Conservation (phyloP, 2,113 vertebrate genomes). For the Montifringilla adamsi region DNA sequence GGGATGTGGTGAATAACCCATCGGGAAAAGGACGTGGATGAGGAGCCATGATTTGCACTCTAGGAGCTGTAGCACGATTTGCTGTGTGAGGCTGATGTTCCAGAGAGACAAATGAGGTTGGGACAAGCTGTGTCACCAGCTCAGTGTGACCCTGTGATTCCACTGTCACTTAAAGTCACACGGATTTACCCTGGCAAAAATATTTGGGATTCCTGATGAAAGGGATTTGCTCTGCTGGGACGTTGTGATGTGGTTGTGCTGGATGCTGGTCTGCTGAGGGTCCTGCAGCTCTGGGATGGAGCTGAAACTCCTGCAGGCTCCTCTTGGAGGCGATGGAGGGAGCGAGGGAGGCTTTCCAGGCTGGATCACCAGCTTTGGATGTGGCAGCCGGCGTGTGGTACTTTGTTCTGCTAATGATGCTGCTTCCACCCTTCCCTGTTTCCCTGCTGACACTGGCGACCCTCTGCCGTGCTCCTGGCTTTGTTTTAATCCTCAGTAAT, state of each 20-base stretch:
- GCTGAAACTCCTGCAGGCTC: neutral
- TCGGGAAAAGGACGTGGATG: fast-evolving
- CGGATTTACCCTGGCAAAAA: neutral
- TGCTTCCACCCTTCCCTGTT: neutral
- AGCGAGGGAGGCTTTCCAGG: fast-evolving
- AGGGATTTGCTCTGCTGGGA: neutral
- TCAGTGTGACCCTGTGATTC: neutral
- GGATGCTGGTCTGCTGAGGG: fast-evolving
- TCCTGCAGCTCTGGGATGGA: neutral
- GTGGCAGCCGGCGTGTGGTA: fast-evolving
- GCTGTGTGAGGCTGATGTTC: neutral
- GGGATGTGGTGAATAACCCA: neutral
- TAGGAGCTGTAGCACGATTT: neutral
- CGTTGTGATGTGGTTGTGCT: neutral
- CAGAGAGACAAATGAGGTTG: neutral
- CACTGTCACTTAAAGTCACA: neutral
- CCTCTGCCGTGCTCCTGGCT: neutral
- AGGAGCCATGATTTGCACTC: neutral
- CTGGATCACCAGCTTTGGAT: neutral
- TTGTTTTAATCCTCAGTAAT: neutral
- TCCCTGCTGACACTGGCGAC: neutral
- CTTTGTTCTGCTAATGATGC: neutral
- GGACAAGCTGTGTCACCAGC: neutral
- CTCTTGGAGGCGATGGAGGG: neutral
- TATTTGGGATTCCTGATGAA: neutral